phyloP scores from a whole-genome alignment of 2,888 invertebrate genomes.

The Nymphalis c-album region DNA sequence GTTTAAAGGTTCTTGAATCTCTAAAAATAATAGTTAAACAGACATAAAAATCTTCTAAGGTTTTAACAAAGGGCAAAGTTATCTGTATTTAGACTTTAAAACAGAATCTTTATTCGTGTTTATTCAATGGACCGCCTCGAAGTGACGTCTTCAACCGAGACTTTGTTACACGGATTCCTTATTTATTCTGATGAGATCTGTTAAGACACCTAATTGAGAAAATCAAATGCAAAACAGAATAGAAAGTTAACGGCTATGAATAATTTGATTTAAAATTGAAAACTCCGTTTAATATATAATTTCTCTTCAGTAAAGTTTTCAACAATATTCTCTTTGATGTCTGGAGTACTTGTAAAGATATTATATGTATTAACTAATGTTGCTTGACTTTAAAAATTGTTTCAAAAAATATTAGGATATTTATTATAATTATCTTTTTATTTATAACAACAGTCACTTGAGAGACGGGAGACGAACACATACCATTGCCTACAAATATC shows the following conservation, averaged over 20 bases:
- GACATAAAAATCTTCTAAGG: too few species aligned
- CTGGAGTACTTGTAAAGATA: not conserved
- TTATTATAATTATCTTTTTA: too few species aligned
- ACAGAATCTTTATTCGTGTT: constrained; percentile 27
- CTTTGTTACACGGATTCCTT: constrained; percentile 30
- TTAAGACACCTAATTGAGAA: constrained; percentile 44
- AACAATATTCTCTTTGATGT: not conserved
- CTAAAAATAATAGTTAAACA: too few species aligned
- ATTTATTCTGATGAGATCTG: constrained; percentile 43
- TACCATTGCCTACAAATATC: not conserved
- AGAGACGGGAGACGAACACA: too few species aligned
- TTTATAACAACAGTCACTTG: not conserved
- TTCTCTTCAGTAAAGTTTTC: not conserved
- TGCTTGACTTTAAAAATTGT: too few species aligned
- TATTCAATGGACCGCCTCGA: constrained; percentile 25
- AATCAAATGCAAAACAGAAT: constrained; percentile 43
- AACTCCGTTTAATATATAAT: constrained; percentile 15
- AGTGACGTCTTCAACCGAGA: constrained; percentile 9
- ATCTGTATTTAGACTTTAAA: constrained; percentile 20
- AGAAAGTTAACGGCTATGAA: constrained; percentile 18
- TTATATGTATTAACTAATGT: not conserved
- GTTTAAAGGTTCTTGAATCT: too few species aligned
- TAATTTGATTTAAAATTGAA: constrained; percentile 18
- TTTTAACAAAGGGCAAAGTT: not conserved
- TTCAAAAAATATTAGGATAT: too few species aligned